These are phyloP conservation scores for Formicarius rufipectus DNA, from an alignment of 2,113 vertebrate genomes.

Conservation along the genomic window DNA sequence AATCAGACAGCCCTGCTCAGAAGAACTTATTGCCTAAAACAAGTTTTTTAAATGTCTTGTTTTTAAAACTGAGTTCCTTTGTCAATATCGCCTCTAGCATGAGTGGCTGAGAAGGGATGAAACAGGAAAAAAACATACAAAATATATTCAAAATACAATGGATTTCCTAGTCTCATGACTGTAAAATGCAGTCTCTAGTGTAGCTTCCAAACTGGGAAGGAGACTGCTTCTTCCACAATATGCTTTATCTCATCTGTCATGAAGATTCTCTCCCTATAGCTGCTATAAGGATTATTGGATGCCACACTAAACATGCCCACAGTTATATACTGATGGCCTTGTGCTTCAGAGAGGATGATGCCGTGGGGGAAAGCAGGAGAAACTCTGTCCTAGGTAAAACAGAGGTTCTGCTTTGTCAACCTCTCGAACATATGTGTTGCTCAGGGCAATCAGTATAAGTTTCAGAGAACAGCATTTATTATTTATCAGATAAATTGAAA, in stretches of 20 bases:
- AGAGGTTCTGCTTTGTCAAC: background rate
- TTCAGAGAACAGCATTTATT: background rate
- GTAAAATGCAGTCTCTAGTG: background rate
- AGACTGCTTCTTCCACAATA: background rate
- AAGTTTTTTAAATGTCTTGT: background rate
- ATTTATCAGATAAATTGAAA: background rate
- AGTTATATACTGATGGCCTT: background rate
- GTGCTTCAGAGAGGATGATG: background rate
- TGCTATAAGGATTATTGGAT: background rate
- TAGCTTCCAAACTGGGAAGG: background rate
- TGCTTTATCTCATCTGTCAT: accelerated
- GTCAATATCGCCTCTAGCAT: background rate
- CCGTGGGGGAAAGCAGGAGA: background rate
- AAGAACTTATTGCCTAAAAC: background rate
- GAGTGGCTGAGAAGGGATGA: background rate
- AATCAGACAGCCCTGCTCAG: background rate
- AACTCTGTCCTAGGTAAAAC: background rate
- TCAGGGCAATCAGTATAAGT: background rate
- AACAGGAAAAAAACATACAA: background rate
- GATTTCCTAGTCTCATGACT: background rate
- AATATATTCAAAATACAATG: background rate
- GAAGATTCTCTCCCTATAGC: background rate
- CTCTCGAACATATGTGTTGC: background rate
- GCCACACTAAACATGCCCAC: background rate
- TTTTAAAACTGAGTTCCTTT: background rate